Conservation (phyloP, 2,888 invertebrate genomes). For the Amiota minor region DNA sequence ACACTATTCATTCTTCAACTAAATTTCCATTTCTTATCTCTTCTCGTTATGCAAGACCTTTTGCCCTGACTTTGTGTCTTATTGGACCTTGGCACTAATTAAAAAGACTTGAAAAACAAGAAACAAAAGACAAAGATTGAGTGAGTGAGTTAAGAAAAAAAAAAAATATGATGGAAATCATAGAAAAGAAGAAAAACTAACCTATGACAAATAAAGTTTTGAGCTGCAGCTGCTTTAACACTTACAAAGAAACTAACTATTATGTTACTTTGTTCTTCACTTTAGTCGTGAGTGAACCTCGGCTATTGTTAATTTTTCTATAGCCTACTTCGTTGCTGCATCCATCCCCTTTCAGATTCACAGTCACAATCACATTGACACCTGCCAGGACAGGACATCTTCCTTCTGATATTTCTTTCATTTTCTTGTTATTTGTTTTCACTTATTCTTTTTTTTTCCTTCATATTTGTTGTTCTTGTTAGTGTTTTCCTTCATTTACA, state of each 20-base stretch:
- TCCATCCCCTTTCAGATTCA: not conserved
- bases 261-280: not conserved
- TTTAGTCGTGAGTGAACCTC: no score
- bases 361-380: constrained; percentile 8
- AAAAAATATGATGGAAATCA: constrained; percentile 1
- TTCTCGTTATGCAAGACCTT: no score
- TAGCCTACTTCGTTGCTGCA: not conserved
- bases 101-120: constrained; percentile 42
- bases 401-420: no score
- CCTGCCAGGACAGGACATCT: not conserved
- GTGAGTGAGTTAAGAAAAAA: constrained; percentile 32
- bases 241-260: not conserved
- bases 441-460: not conserved
- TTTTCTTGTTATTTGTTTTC: not conserved
- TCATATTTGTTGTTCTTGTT: constrained; percentile 5
- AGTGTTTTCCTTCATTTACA: not conserved
- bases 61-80: not conserved
- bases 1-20: not conserved
- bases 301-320: not conserved
- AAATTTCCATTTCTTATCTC: no score
- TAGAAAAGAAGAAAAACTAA: constrained; percentile 14
- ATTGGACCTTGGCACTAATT: constrained; percentile 62
- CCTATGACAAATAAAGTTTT: not conserved
- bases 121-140: constrained; percentile 35
- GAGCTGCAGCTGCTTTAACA: not conserved